Percentiles rank a stretch among this genome's conserved stretches.
Conservation (phyloP, 2,113 vertebrate species). For the Hystrix brachyura region DNA sequence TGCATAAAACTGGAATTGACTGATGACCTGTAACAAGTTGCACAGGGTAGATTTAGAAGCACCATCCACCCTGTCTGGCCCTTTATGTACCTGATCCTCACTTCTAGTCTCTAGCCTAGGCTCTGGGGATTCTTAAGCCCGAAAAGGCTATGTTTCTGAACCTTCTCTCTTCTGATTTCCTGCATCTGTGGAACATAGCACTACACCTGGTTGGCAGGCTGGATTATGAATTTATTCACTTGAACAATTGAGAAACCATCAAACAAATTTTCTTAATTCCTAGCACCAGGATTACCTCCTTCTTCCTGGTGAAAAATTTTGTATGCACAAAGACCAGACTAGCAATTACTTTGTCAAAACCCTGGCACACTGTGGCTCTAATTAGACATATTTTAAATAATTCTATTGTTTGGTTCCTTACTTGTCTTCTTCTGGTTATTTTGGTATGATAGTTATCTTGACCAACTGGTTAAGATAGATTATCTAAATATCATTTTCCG, state of each 20-base stretch:
- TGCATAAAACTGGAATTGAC: slow-evolving; percentile 46
- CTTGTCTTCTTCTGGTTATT: slow-evolving; percentile 50
- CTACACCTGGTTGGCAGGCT: background rate
- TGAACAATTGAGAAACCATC: slow-evolving; percentile 42
- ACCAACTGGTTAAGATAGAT: slow-evolving; percentile 27
- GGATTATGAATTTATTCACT: slow-evolving; percentile 54
- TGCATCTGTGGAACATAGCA: background rate
- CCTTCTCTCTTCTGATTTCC: slow-evolving; percentile 16
- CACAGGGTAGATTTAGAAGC: background rate
- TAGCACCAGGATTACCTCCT: background rate
- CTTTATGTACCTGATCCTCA: background rate
- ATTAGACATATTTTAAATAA: slow-evolving; percentile 48
- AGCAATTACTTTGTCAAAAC: slow-evolving; percentile 65
- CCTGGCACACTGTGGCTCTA: slow-evolving; percentile 16
- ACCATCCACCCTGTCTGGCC: background rate
- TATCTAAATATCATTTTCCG: slow-evolving; percentile 28
- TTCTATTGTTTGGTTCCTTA: slow-evolving; percentile 57
- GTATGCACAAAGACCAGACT: slow-evolving; percentile 26
- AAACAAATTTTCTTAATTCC: slow-evolving; percentile 60
- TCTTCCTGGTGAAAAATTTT: slow-evolving; percentile 65
- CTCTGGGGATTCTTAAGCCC: slow-evolving; percentile 31
- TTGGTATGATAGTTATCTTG: slow-evolving; percentile 53
- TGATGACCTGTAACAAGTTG: background rate
- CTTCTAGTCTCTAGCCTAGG: background rate
- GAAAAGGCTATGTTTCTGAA: slow-evolving; percentile 60